These are phyloP conservation scores for Elegia similella DNA, from an alignment of 2,888 invertebrate genomes.

Conservation along the genomic window DNA sequence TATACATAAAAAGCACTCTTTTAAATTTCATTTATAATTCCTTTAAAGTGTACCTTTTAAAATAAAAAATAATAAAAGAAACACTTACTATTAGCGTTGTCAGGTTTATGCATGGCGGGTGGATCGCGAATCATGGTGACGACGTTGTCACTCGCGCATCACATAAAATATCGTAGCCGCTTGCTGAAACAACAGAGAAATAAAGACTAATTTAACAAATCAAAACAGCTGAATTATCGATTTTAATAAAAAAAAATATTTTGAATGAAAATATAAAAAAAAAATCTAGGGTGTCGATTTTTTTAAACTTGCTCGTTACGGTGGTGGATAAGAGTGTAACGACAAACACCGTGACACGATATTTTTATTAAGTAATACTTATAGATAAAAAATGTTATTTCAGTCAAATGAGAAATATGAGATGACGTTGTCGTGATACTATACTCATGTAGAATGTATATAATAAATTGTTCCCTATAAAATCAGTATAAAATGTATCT, in stretches of 20 bases:
- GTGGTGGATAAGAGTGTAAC: too few species aligned
- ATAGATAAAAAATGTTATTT: neutral
- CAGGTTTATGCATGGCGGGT: conserved; percentile 80
- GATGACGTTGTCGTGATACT: neutral
- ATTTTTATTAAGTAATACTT: neutral
- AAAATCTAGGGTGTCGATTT: too few species aligned
- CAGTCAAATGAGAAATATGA: neutral
- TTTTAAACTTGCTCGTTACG: too few species aligned
- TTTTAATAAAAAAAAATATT: too few species aligned
- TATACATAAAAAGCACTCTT: too few species aligned
- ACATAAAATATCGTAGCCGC: conserved; percentile 40
- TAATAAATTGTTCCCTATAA: conserved; percentile 9
- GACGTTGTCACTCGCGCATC: conserved; percentile 68
- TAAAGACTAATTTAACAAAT: neutral
- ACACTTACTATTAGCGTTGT: conserved; percentile 68
- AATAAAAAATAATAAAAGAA: neutral
- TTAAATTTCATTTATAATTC: too few species aligned
- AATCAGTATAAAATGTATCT: conserved; percentile 10
- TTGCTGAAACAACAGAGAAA: conserved; percentile 57
- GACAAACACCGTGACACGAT: too few species aligned
- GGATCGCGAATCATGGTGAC: conserved; percentile 77
- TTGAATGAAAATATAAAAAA: too few species aligned
- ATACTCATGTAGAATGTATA: conserved; percentile 6
- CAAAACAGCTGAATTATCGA: too few species aligned
- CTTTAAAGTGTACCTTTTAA: too few species aligned